These are phyloP conservation scores for Synodontis membranacea DNA, from an alignment of 2,113 vertebrate genomes.

Conservation along the genomic window DNA sequence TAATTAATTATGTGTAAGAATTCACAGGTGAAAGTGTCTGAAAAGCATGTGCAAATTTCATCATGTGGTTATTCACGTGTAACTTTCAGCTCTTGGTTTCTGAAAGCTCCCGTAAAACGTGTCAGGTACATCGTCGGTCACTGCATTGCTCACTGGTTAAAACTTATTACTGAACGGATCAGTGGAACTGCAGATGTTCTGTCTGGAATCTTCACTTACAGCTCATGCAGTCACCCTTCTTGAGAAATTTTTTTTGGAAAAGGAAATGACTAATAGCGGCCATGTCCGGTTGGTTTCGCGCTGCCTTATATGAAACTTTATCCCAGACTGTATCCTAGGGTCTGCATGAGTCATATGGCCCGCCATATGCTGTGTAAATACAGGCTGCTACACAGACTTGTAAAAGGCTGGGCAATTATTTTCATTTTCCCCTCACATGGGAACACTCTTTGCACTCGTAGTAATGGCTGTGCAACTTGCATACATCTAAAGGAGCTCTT, in stretches of 20 bases:
- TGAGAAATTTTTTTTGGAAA: constrained; percentile 8
- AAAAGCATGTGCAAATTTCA: neutral
- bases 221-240: constrained; percentile 10
- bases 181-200: constrained; percentile 32
- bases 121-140: neutral
- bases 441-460: constrained; percentile 45
- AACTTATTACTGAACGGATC: neutral
- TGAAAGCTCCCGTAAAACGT: constrained; percentile 10
- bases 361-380: constrained; percentile 49
- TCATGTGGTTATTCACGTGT: neutral
- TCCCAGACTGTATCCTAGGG: constrained; percentile 27
- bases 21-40: neutral
- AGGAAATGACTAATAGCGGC: constrained; percentile 42
- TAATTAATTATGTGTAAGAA: neutral
- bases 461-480: constrained; percentile 61
- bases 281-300: neutral
- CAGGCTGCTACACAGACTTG: constrained; percentile 39
- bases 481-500: constrained; percentile 59
- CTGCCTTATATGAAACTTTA: constrained; percentile 32
- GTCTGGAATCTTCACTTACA: constrained; percentile 20
- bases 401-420: constrained; percentile 55
- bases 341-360: constrained; percentile 39
- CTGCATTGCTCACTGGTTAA: constrained; percentile 9
- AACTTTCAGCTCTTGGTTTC: neutral
- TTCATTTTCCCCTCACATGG: constrained; percentile 59